Conservation (phyloP, 2,797 vertebrate species). For the Chelon labrosus region DNA sequence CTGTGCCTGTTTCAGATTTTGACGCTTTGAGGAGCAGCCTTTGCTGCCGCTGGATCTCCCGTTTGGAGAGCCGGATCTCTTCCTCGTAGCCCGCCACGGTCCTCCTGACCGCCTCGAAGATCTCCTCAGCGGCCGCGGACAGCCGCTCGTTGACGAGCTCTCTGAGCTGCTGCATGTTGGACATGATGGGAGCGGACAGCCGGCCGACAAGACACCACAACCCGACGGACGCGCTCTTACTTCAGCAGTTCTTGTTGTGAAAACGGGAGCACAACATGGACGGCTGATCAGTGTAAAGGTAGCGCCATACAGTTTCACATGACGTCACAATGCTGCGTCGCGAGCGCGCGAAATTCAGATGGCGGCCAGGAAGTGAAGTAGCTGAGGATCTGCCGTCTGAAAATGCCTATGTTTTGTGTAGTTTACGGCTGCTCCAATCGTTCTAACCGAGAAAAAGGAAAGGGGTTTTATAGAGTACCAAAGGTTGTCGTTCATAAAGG, state of each 20-base stretch:
- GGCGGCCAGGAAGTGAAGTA: no score
- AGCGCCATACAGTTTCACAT: no score
- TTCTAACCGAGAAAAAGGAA: no score
- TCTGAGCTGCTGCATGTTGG: constrained; percentile 54
- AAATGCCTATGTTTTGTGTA: no score
- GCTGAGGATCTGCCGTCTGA: no score
- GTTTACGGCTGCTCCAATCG: no score
- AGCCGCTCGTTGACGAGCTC: constrained; percentile 73
- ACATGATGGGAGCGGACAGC: constrained; percentile 38
- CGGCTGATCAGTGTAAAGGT: no score
- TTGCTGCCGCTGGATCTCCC: constrained; percentile 59
- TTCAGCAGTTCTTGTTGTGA: not conserved
- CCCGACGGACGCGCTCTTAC: no score
- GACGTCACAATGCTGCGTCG: no score
- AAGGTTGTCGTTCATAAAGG: no score
- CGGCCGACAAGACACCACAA: not conserved
- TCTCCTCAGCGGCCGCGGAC: constrained; percentile 63
- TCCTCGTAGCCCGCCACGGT: constrained; percentile 72
- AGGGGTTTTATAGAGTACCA: no score
- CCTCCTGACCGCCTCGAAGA: constrained; percentile 58
- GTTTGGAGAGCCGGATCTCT: constrained; percentile 64
- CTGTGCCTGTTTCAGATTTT: not conserved
- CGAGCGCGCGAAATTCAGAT: no score
- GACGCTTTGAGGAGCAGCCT: constrained; percentile 9
- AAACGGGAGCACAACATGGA: not conserved